A percentile compares a stretch with the other conserved stretches of the same genome.
Evolutionary conservation across 2,888 invertebrate species (phyloP).

Genomic region (Clusia tigrina): DNA sequence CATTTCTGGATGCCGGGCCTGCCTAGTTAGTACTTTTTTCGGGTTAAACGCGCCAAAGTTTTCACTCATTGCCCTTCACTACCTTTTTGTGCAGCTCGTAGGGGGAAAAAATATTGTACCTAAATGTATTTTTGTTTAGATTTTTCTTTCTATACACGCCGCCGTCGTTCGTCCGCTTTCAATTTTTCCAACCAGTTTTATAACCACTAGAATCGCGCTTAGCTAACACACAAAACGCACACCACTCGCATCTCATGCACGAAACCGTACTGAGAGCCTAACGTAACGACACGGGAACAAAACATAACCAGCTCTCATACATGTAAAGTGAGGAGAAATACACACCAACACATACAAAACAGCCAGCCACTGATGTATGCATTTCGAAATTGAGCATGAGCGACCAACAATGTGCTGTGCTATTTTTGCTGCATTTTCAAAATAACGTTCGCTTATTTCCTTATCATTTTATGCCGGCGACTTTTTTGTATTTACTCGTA

Average conservation of each 20-base stretch:
- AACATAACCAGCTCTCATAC: constrained; percentile 8
- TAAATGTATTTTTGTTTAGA: neutral
- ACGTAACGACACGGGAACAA: neutral
- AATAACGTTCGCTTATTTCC: too few species aligned
- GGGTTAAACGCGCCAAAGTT: neutral
- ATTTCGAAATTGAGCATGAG: constrained; percentile 3
- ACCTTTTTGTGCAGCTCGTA: constrained; percentile 25
- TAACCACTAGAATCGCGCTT: neutral
- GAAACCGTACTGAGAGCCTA: constrained; percentile 34
- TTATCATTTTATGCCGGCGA: too few species aligned
- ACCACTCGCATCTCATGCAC: constrained; percentile 39
- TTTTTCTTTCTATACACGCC: neutral
- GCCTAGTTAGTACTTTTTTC: neutral
- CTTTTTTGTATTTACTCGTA: too few species aligned
- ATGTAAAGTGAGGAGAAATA: neutral
- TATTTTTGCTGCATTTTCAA: too few species aligned
- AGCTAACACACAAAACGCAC: constrained; percentile 20
- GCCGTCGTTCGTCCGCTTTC: neutral
- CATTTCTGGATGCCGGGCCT: too few species aligned
- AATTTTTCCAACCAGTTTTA: neutral
- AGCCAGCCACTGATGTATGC: neutral
- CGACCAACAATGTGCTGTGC: too few species aligned
- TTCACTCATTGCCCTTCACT: neutral
- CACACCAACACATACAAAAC: neutral
- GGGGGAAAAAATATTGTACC: neutral